Percentiles rank a stretch among this genome's conserved stretches.
phyloP scores from a whole-genome alignment of 2,113 vertebrate species.

The Parus major region DNA sequence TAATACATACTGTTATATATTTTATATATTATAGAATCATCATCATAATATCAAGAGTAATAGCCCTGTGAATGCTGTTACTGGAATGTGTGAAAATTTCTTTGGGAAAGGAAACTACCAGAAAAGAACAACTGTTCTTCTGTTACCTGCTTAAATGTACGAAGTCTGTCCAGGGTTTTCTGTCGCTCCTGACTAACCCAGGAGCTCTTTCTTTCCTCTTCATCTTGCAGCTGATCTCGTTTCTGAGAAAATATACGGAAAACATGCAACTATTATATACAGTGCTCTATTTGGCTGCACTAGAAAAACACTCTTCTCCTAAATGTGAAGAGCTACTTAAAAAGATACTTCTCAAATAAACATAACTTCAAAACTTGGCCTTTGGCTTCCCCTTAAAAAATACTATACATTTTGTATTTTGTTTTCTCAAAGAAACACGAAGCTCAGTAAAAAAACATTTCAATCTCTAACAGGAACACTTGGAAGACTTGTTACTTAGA shows the following conservation, averaged over 20 bases:
- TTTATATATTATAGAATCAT: too few species aligned
- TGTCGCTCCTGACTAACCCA: slow-evolving; percentile 92
- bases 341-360: neutral
- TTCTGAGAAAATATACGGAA: slow-evolving; percentile 63
- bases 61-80: neutral
- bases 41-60: neutral
- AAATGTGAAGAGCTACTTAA: neutral
- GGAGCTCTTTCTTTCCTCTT: slow-evolving; percentile 83
- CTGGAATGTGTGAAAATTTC: neutral
- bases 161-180: slow-evolving; percentile 91
- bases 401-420: neutral
- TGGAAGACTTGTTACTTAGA: neutral
- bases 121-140: neutral
- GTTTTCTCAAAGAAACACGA: neutral
- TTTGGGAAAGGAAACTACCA: neutral
- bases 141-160: slow-evolving; percentile 92
- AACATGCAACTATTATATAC: neutral
- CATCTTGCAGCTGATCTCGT: slow-evolving; percentile 82
- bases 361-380: neutral
- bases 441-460: neutral
- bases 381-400: neutral
- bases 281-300: neutral
- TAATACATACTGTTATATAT: too few species aligned
- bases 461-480: neutral
- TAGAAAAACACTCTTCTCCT: neutral